These are phyloP conservation scores for Halichoerus grypus DNA, from an alignment of 2,113 vertebrate species.

Conservation along the genomic window DNA sequence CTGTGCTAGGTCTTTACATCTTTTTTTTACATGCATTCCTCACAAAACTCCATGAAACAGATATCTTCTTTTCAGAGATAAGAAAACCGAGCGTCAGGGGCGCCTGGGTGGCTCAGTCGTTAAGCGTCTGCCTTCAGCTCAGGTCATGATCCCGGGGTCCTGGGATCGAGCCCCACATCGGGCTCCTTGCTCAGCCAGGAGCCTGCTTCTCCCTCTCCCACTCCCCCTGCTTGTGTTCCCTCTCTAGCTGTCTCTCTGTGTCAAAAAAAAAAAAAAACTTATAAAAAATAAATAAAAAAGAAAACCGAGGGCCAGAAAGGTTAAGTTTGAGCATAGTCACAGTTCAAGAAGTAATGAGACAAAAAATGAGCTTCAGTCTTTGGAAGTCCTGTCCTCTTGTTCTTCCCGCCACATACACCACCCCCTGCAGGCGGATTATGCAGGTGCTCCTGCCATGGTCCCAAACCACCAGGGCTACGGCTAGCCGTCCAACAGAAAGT, in stretches of 20 bases:
- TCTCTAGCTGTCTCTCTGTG: too few relatives aligned
- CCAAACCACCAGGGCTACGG: not conserved
- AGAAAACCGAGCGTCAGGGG: not conserved
- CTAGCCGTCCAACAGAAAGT: not conserved
- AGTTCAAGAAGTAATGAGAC: not conserved
- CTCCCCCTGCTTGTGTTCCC: too few relatives aligned
- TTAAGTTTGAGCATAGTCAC: not conserved
- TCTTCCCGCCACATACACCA: not conserved
- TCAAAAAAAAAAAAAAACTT: too few relatives aligned
- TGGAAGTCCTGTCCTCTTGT: too few relatives aligned
- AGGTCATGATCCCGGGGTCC: too few relatives aligned
- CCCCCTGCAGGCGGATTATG: not conserved
- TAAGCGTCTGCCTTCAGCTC: too few relatives aligned
- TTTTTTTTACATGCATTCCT: not conserved
- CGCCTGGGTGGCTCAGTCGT: too few relatives aligned
- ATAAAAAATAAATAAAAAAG: not conserved
- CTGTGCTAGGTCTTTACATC: not conserved
- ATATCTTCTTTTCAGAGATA: not conserved
- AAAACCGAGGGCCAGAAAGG: not conserved
- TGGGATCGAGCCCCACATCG: too few relatives aligned
- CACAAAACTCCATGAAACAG: constrained; percentile 26
- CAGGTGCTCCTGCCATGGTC: not conserved
- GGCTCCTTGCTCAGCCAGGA: too few relatives aligned
- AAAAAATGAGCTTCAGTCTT: not conserved
- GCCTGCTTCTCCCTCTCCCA: too few relatives aligned